Evolutionary conservation across 1,140 invertebrate species (phyloP).

Genomic region (Helicoverpa armigera): DNA sequence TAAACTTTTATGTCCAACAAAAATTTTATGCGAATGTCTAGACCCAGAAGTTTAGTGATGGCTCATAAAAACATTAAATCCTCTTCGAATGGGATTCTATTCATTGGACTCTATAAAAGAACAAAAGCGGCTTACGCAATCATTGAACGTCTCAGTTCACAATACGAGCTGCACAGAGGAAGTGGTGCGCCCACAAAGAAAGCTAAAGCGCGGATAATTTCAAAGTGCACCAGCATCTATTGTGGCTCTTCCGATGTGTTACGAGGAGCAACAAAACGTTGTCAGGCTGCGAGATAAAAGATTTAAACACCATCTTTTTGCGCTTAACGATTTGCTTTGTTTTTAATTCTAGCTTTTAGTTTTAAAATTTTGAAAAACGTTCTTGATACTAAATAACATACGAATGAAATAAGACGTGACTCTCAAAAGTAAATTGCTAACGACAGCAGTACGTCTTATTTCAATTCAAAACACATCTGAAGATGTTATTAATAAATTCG

Average conservation of each 20-base stretch:
- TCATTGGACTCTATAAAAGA: conserved; percentile 38
- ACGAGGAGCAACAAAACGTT: conserved; percentile 7
- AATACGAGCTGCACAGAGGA: conserved; percentile 20
- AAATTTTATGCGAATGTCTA: conserved; percentile 13
- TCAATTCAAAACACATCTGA: not conserved
- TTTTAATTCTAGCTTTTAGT: not conserved
- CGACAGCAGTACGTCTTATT: not conserved
- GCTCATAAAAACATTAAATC: conserved; percentile 38
- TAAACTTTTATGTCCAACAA: conserved; percentile 18
- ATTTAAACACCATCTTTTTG: conserved; percentile 14
- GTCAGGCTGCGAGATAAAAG: not conserved
- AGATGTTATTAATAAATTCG: not conserved
- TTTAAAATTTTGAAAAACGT: too few relatives aligned
- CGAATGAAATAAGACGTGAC: too few relatives aligned
- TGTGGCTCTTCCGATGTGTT: not conserved
- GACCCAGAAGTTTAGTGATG: conserved; percentile 17
- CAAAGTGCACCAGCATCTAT: conserved; percentile 1
- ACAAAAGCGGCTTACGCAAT: conserved; percentile 39
- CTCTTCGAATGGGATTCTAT: conserved; percentile 19
- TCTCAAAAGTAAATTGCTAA: not conserved
- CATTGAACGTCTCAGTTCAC: conserved; percentile 28
- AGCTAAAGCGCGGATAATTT: conserved; percentile 13
- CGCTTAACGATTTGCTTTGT: conserved; percentile 24
- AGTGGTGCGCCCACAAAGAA: conserved; percentile 23
- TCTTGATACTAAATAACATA: too few relatives aligned